These are phyloP conservation scores for Cerceris rybyensis DNA, from an alignment of 2,888 invertebrate species.

Conservation along the genomic window DNA sequence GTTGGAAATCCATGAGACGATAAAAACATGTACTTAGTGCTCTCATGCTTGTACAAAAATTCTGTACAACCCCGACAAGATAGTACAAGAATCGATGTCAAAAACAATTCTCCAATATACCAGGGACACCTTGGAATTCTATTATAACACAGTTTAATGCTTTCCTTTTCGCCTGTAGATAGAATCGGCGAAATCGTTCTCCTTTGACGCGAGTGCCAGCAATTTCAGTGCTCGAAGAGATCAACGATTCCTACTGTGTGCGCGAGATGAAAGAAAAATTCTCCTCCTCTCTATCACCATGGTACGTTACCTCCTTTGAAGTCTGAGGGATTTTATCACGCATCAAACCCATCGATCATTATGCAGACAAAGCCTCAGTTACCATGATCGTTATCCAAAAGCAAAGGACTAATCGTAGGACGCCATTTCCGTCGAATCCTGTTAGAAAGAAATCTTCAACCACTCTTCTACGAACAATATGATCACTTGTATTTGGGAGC, in stretches of 20 bases:
- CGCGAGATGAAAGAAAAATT: slow-evolving; percentile 27
- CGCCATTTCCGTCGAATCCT: neutral
- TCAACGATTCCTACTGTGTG: slow-evolving; percentile 19
- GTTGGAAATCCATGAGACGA: too few species aligned
- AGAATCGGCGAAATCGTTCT: slow-evolving; percentile 15
- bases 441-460: neutral
- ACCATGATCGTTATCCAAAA: slow-evolving; percentile 34
- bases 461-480: neutral
- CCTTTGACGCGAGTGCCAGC: slow-evolving; percentile 45
- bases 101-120: neutral
- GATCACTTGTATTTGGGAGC: neutral
- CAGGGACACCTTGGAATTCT: neutral
- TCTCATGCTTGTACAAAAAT: neutral
- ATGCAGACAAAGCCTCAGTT: slow-evolving; percentile 29
- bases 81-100: neutral
- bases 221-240: slow-evolving; percentile 43
- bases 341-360: slow-evolving; percentile 46
- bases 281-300: slow-evolving; percentile 30
- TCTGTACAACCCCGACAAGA: neutral
- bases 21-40: too few species aligned
- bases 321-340: slow-evolving; percentile 42
- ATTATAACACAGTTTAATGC: neutral
- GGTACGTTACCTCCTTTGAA: slow-evolving; percentile 54
- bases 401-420: neutral
- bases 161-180: slow-evolving; percentile 2